Evolutionary conservation across 1,140 invertebrate genomes (phyloP), one percentile per base, ranked within the genome.

Genomic region (Drosophila grimshawi): DNA sequence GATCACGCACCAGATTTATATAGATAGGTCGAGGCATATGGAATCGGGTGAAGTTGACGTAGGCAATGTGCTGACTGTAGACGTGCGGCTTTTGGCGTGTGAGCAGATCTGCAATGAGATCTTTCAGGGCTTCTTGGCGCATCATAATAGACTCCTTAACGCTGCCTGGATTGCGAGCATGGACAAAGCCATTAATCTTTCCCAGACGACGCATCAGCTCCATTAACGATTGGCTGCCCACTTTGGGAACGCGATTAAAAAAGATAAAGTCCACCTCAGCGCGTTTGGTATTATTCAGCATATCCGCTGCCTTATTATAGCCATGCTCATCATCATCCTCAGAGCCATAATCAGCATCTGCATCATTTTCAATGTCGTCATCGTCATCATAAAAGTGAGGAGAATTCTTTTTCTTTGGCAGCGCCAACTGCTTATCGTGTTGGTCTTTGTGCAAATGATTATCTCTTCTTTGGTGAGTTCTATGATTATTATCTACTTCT

Each of bases 211-310:
- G 92, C 39, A 98, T 92, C 1, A 98, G 93, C 86, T 97, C 96
- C 96, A 98, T 97, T 71, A 98, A 95, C 0, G 97, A 97, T 91
- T 97, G 97, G 52, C 96, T 96, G 32, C 96, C 96, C 27, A 97
- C 96, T 93, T 98, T 98, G 2, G 97, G 97, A 4, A 98, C 97
- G 4, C 97, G 94, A 93, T 98, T 98, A 93, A 97, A 98, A 93
- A 98, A 97, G 2, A 98, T 90, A 8, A 97, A 94, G 53, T 97
- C 94, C 5, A 95, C 94, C 60, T 94, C 94, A 3, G 97, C 95
- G 46, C 94, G 94, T 30, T 94, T 94, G 0, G 97, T 97, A 81
- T 97, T 97, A 92, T 98, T 98, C 29, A 97, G 91, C 2, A 79
- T 11, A 53, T 86, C 78, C 4, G 85, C 81, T 1, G 78, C 72